Base-by-base conservation (phyloP, 2,113 vertebrate genomes). In the Egretta garzetta region DNA sequence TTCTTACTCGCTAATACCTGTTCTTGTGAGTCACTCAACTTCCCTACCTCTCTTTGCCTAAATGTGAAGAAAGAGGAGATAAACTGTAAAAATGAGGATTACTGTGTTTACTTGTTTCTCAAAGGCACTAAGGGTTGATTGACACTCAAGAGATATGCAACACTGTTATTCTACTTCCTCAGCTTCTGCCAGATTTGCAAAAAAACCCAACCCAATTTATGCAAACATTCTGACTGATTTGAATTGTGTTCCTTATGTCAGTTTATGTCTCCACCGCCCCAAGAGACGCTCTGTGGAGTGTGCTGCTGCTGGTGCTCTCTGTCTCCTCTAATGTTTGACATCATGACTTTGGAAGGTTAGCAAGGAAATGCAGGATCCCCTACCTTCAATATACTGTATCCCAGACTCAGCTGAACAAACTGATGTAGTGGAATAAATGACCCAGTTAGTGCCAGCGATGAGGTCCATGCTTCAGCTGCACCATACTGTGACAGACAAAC, bases 341-440 rank as follows among this genome's bases (percentile, higher is more conserved):
- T 21, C 12, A 6, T 19, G 45, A 37, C 50, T 68, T 86, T 94
- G 79, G 35, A 88, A 86, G 24, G 23, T 60, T 88, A 62, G 43
- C 49, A 82, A 73, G 79, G 63, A 91, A 86, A 72, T 20, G 53
- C 26, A 83, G 59, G 27, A 70, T 67, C 28, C 35, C 56, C 56
- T 82, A 3, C 49, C 58, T 87, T 84, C 16, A 33, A 19, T 30
- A 47, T 39, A 19, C 39, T 47, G 10, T 64, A 14, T 71, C 33
- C 49, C 63, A 7, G 39, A 55, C 26, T 60, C 84, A 87, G 56
- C 64, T 93, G 90, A 90, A 68, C 33, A 96, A 95, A 93, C 24
- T 39, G 56, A 60, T 72, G 39, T 35, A 82, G 87, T 93, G 90
- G 81, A 94, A 94, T 72, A 95, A 93, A 89, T 93, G 76, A 95